Conservation (phyloP, 2,113 vertebrate genomes). For the Brachypodius melanocephalos region DNA sequence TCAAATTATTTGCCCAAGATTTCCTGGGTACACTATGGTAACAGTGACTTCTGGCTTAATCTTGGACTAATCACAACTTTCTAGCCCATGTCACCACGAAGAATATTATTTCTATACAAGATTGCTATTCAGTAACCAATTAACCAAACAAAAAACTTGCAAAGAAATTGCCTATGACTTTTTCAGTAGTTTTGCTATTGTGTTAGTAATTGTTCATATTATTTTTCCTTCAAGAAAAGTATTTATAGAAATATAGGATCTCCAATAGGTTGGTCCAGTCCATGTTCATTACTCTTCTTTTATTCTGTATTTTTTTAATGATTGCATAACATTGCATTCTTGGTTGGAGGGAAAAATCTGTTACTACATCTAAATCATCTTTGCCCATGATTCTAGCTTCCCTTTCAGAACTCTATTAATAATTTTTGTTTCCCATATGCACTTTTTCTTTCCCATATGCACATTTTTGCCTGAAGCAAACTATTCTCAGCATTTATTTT, state of each 20-base stretch:
- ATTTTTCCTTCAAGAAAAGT: not conserved
- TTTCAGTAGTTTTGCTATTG: not conserved
- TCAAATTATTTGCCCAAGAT: not conserved
- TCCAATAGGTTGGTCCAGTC: not conserved
- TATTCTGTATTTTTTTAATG: not conserved
- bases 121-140: not conserved
- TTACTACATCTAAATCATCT: slow-evolving; percentile 20
- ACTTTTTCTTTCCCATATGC: slow-evolving; percentile 61
- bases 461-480: slow-evolving; percentile 52
- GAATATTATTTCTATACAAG: not conserved
- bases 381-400: slow-evolving; percentile 18
- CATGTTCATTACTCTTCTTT: not conserved
- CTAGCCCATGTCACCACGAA: not conserved
- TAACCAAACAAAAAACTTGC: not conserved
- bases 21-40: not conserved
- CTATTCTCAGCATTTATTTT: slow-evolving; percentile 57
- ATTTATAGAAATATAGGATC: not conserved
- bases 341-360: slow-evolving; percentile 42
- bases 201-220: not conserved
- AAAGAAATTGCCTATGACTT: not conserved
- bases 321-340: slow-evolving; percentile 24
- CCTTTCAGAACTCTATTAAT: slow-evolving; percentile 59
- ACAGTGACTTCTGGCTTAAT: not conserved
- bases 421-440: slow-evolving; percentile 57
- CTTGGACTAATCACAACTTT: not conserved